Conservation (phyloP, 2,797 vertebrate genomes). For the Neoniphon sammara region DNA sequence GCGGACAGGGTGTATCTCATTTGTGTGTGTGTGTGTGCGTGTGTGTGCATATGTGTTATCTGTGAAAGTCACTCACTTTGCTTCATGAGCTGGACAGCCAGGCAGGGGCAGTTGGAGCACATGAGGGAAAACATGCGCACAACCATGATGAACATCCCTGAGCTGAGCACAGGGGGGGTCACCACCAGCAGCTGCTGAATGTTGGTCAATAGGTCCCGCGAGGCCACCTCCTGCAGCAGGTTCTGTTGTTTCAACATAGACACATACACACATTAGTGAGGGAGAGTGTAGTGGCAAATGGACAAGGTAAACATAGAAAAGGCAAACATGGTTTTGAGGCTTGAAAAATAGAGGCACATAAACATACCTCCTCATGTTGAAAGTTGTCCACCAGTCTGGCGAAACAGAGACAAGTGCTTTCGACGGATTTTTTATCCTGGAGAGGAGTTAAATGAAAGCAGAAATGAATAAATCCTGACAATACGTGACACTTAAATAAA, state of each 20-base stretch:
- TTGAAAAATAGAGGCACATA: background rate
- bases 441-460: slow-evolving; percentile 30
- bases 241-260: slow-evolving; percentile 83
- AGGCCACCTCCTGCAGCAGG: slow-evolving; percentile 97
- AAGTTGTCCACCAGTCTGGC: slow-evolving; percentile 99
- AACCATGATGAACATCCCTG: slow-evolving; percentile 99
- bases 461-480: background rate
- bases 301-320: background rate
- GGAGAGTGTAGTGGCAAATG: background rate
- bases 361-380: slow-evolving; percentile 95
- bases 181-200: slow-evolving; percentile 98
- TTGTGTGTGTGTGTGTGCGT: background rate
- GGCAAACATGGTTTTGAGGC: background rate
- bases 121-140: slow-evolving; percentile 99
- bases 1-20: background rate
- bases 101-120: slow-evolving; percentile 98
- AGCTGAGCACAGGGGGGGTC: slow-evolving; percentile 97
- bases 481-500: background rate
- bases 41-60: background rate
- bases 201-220: slow-evolving; percentile 96
- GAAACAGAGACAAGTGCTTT: slow-evolving; percentile 99
- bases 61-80: slow-evolving; percentile 89
- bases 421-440: slow-evolving; percentile 99
- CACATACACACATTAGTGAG: slow-evolving; percentile 5
- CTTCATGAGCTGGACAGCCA: slow-evolving; percentile 99